Base-by-base conservation (phyloP, 2,113 vertebrate species). In the Melozone crissalis region DNA sequence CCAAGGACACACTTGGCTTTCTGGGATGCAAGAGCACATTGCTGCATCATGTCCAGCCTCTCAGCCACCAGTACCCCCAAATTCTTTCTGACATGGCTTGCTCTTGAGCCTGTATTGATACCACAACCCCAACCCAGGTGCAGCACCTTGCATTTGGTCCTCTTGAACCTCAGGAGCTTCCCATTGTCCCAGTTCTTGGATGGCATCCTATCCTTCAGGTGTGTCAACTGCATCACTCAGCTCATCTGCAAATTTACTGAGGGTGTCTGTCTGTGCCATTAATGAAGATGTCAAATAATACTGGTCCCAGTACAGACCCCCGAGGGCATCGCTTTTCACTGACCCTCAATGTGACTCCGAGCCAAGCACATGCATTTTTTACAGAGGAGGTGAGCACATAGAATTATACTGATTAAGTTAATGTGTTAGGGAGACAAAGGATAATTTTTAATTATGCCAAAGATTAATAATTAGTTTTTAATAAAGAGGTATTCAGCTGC, bases 281-380 rank as follows among this genome's bases (percentile, higher is more conserved):
- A 76, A 35, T 16, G 26, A 76, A 41, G 14, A 31, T 54, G 41
- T 15, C 46, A 55, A 83, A 55, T 31, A 35, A 27, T 10, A 33
- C 35, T 43, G 4, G 14, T 62, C 12, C 26, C n/a, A 47, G 0
- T 31, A 43, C 6, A 31, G 41, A 35, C 18, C 21, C 8, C 17
- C 15, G 26, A 69, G 18, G 11, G 26, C 47, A 27, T 1, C 5
- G 10, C 16, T 69, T 83, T 59, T 76, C 21, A 35, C 30, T 68
- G n/a, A 62, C 35, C 9, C 21, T 44, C 28, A 41, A 11, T 0
- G 0, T 55, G 47, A 76, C 55, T 55, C 24, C 0, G 0, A 55
- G 35, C 22, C 30, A 17, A 3, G 35, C 1, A 37, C 2, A 19
- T 20, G 7, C 13, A 15, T n/a, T 73, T 73, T 69, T 81, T 51